phyloP scores from a whole-genome alignment of 1,140 invertebrate genomes.

The Drosophila auraria region DNA sequence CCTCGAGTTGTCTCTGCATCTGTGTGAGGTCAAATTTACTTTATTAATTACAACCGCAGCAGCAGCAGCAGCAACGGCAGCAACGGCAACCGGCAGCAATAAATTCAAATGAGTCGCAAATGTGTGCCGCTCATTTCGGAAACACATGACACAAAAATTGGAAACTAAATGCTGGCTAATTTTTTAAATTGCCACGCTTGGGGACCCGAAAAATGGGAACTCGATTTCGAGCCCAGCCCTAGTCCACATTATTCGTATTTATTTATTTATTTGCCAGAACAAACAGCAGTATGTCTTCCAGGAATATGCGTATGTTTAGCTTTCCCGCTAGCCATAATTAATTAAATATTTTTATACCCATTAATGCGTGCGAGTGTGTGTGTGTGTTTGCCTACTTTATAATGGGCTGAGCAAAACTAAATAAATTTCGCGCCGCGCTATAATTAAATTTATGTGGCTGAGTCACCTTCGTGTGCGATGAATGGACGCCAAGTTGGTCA shows the following conservation, averaged over 20 bases:
- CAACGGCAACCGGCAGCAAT: constrained; percentile 42
- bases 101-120: constrained; percentile 74
- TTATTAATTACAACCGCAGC: constrained; percentile 76
- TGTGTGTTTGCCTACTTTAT: constrained; percentile 62
- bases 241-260: constrained; percentile 3
- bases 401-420: constrained; percentile 74
- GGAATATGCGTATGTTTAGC: constrained; percentile 52
- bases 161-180: constrained; percentile 69
- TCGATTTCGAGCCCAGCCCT: constrained; percentile 43
- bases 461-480: constrained; percentile 63
- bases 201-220: constrained; percentile 30
- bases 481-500: constrained; percentile 71
- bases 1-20: constrained; percentile 51
- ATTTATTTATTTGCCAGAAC: constrained; percentile 32
- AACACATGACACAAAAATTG: constrained; percentile 57
- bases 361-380: constrained; percentile 4
- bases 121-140: constrained; percentile 63
- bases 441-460: constrained; percentile 81
- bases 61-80: constrained; percentile 12
- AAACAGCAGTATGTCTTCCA: constrained; percentile 44
- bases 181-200: constrained; percentile 56
- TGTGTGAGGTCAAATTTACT: constrained; percentile 81
- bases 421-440: constrained; percentile 77
- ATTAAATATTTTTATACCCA: constrained; percentile 71
- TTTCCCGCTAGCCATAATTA: constrained; percentile 64